Conservation (phyloP, 2,888 invertebrate genomes). For the Scaptomyza polygonia region DNA sequence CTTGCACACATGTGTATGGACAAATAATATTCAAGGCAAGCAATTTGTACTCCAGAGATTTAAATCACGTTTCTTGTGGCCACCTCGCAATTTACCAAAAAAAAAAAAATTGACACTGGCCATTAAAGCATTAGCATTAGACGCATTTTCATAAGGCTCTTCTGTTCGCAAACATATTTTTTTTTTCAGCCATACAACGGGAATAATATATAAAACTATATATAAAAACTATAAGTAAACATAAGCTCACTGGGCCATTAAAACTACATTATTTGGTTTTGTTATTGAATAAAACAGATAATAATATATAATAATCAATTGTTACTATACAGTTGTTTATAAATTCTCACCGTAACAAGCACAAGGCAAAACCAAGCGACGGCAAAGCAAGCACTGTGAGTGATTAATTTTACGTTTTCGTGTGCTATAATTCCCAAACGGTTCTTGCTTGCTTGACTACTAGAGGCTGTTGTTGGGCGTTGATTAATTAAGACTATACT, state of each 20-base stretch:
- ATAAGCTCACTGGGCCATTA: not conserved
- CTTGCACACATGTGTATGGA: not conserved
- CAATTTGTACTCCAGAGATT: slow-evolving; percentile 44
- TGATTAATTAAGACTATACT: not conserved
- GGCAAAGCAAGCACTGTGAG: not conserved
- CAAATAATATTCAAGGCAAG: slow-evolving; percentile 1
- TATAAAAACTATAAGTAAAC: not conserved
- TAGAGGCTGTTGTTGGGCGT: not conserved
- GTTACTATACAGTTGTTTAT: no score
- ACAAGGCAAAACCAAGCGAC: not conserved
- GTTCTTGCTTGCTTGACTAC: not conserved
- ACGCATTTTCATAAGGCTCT: slow-evolving; percentile 58
- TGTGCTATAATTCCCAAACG: not conserved
- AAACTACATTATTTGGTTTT: no score
- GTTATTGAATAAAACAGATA: no score
- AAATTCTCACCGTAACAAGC: not conserved
- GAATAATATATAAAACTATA: slow-evolving; percentile 5
- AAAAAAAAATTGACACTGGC: slow-evolving; percentile 37
- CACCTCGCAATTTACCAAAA: slow-evolving; percentile 24
- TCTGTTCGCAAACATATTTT: slow-evolving; percentile 15
- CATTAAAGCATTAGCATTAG: slow-evolving; percentile 76
- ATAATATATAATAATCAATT: no score
- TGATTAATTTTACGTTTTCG: not conserved
- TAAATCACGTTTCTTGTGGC: slow-evolving; percentile 51
- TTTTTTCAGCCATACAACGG: slow-evolving; percentile 16